Base-by-base conservation (phyloP, 2,797 vertebrate genomes). In the Craterocephalus amniculus region DNA sequence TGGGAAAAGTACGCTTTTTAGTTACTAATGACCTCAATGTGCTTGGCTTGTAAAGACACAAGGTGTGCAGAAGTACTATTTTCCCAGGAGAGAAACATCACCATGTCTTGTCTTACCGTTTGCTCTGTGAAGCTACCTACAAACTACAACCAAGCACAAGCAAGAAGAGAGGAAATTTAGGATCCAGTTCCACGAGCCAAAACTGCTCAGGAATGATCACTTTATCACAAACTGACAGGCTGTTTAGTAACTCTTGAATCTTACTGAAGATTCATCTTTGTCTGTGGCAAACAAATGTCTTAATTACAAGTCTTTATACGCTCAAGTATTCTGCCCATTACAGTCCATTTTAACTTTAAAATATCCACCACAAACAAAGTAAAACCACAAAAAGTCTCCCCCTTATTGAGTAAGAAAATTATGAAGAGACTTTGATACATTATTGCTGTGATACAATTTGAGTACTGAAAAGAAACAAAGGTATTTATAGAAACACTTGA, bases 1-100 rank as follows among this genome's bases (percentile, higher is more conserved):
- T 77, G 84, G 82, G 80, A 85, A 90, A 86, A 80, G 72, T 73
- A 78, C 55, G 54, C 62, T 75, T 78, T 87, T 88, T 85, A 80
- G 70, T 72, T 65, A 79, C 71, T 84, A 89, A 91, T 87, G 82
- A 87, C 76, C 79, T 82, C 82, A 87, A 65, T 56, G 67, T 74
- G 63, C 84, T 83, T 65, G 74, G 56, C 77, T 83, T 78, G 65
- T 78, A 84, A 80, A 74, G 72, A 45, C 78, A 86, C 71, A 84
- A 87, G 83, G 84, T 87, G 88, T 70, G 74, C 73, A 22, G 57
- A 84, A 76, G 57, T 51, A 68, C 78, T 64, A 1, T 20, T 76
- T 80, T 85, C 74, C 78, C 73, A 38, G 34, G 60, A 74, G 79
- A 71, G 68, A 80, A 76, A 77, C 63, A 72, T 76, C 52, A 58